Conservation (phyloP, 2,888 invertebrate species). For the Ormyrus pomaceus region DNA sequence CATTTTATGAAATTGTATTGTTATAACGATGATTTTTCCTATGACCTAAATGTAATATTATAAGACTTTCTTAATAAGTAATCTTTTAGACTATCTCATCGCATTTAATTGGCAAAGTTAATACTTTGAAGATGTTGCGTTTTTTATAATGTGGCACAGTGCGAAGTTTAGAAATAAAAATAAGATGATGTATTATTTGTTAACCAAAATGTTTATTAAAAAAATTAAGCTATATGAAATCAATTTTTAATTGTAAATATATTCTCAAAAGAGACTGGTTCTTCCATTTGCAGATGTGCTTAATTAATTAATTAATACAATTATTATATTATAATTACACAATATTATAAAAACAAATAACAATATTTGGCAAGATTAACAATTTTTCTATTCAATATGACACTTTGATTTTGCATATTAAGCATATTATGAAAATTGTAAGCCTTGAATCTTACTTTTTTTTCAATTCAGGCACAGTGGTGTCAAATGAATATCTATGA, state of each 20-base stretch:
- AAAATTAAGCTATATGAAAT: constrained; percentile 25
- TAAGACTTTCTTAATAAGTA: constrained; percentile 41
- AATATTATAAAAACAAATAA: constrained; percentile 45
- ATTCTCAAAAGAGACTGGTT: constrained; percentile 42
- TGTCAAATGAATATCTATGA: constrained; percentile 36
- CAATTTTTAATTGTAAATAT: constrained; percentile 35
- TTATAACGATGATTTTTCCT: constrained; percentile 60
- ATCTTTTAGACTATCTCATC: constrained; percentile 37
- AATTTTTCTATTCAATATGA: constrained; percentile 32
- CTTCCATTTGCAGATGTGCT: constrained; percentile 31
- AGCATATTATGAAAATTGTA: constrained; percentile 20
- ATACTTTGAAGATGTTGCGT: constrained; percentile 14
- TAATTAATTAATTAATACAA: constrained; percentile 9
- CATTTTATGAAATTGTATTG: constrained; percentile 57
- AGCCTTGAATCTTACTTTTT: constrained; percentile 24
- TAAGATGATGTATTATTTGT: constrained; percentile 15
- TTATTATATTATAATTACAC: constrained; percentile 8
- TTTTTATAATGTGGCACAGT: constrained; percentile 28
- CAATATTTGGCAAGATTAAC: constrained; percentile 47
- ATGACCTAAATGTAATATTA: constrained; percentile 61
- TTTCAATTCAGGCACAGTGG: constrained; percentile 46
- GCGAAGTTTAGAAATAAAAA: constrained; percentile 7
- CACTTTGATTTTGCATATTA: constrained; percentile 9
- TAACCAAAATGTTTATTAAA: constrained; percentile 38
- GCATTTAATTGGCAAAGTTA: constrained; percentile 25